These are phyloP conservation scores for Marronus borbonicus DNA, from an alignment of 2,888 invertebrate genomes.

Conservation along the genomic window DNA sequence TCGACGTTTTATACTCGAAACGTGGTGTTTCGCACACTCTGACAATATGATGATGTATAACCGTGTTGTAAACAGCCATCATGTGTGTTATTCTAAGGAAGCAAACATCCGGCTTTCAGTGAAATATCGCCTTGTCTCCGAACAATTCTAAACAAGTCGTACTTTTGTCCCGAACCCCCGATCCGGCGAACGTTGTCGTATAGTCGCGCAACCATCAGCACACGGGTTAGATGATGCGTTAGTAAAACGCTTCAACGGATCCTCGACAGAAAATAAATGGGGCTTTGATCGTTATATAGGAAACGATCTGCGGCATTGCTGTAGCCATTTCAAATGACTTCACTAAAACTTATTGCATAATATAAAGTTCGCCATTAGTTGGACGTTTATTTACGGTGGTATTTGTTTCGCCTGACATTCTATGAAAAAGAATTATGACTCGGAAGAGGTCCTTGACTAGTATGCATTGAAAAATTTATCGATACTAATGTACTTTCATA, in stretches of 20 bases:
- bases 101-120: slow-evolving; percentile 69
- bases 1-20: slow-evolving; percentile 30
- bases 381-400: slow-evolving; percentile 62
- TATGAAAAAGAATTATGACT: slow-evolving; percentile 14
- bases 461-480: not conserved
- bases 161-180: slow-evolving; percentile 66
- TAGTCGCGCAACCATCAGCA: slow-evolving; percentile 1
- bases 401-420: slow-evolving; percentile 32
- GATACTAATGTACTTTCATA: not conserved
- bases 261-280: slow-evolving; percentile 67
- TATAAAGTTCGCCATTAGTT: slow-evolving; percentile 61
- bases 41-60: slow-evolving; percentile 67
- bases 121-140: slow-evolving; percentile 69
- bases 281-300: slow-evolving; percentile 68
- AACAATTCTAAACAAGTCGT: slow-evolving; percentile 69
- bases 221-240: slow-evolving; percentile 68
- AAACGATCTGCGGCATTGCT: slow-evolving; percentile 57
- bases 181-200: too few species aligned
- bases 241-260: slow-evolving; percentile 68
- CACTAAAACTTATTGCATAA: slow-evolving; percentile 63
- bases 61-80: slow-evolving; percentile 65
- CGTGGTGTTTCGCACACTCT: slow-evolving; percentile 51
- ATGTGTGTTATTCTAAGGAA: slow-evolving; percentile 70
- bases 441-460: not conserved
- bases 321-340: slow-evolving; percentile 56